Evolutionary conservation across 2,113 vertebrate genomes (phyloP).

Genomic region (Psettodes erumei): DNA sequence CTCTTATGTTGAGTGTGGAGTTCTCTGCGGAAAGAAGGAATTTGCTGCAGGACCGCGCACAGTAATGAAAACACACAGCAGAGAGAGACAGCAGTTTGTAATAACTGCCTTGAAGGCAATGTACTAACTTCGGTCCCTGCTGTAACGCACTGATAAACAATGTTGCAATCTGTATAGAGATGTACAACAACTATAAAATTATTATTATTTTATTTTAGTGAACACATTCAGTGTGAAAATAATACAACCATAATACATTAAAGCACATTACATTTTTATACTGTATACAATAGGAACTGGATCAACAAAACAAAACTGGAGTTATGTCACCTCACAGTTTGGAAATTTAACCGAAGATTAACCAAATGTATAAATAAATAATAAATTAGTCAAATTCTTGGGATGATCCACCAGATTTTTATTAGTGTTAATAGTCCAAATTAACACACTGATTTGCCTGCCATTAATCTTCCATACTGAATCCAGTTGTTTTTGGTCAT

Average conservation of each 20-base stretch:
- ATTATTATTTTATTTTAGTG: not conserved
- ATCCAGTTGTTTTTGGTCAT: no score
- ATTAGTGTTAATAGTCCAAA: no score
- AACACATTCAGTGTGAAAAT: not conserved
- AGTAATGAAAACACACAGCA: not conserved
- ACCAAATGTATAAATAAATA: no score
- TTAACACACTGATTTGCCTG: no score
- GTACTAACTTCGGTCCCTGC: not conserved
- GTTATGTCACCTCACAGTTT: not conserved
- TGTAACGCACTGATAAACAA: conserved; percentile 30
- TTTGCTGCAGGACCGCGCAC: not conserved
- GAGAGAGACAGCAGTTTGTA: not conserved
- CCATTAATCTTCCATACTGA: no score
- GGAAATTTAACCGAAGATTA: no score
- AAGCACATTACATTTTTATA: not conserved
- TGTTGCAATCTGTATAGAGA: not conserved
- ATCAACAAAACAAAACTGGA: no score
- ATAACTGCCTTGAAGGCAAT: not conserved
- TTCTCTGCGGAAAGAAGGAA: not conserved
- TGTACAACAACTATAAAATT: not conserved
- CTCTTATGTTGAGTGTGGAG: conserved; percentile 12
- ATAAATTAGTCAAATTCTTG: no score
- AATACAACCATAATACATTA: not conserved
- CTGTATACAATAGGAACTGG: not conserved
- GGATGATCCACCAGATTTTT: no score